These are phyloP conservation scores for Leptodirus hochenwartii DNA, from an alignment of 2,888 invertebrate genomes.

Conservation along the genomic window DNA sequence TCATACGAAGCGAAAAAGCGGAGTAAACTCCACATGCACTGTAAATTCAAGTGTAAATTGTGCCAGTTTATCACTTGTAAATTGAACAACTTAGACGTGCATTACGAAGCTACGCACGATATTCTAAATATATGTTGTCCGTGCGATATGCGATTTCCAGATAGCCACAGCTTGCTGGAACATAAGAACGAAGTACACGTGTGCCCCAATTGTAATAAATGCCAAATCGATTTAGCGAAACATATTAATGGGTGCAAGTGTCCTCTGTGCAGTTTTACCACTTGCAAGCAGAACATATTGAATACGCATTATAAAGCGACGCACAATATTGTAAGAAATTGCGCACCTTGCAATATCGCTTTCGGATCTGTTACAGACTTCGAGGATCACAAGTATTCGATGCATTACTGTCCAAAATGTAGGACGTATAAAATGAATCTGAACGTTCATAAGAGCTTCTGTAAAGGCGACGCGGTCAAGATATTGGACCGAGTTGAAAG, in stretches of 20 bases:
- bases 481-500: no score
- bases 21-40: conserved; percentile 5
- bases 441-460: conserved; percentile 10
- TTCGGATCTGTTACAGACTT: conserved; percentile 6
- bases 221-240: conserved; percentile 9
- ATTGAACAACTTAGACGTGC: conserved; percentile 8
- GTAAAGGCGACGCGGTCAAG: conserved; percentile 7
- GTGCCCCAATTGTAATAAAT: conserved; percentile 10
- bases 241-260: conserved; percentile 8
- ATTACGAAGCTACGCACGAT: conserved; percentile 9
- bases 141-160: conserved; percentile 9
- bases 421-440: conserved; percentile 10
- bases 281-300: conserved; percentile 8
- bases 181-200: conserved; percentile 11
- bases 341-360: conserved; percentile 9
- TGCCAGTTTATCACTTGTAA: conserved; percentile 9
- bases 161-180: conserved; percentile 3
- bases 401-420: conserved; percentile 10
- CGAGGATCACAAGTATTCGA: conserved; percentile 9
- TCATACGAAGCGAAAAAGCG: conserved; percentile 3
- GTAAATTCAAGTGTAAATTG: conserved; percentile 10
- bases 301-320: conserved; percentile 8
- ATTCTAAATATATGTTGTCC: conserved; percentile 10
- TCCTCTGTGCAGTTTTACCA: conserved; percentile 7
- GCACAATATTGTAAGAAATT: conserved; percentile 9